phyloP scores from a whole-genome alignment of 2,888 invertebrate genomes.

The Mycalesis mineus region DNA sequence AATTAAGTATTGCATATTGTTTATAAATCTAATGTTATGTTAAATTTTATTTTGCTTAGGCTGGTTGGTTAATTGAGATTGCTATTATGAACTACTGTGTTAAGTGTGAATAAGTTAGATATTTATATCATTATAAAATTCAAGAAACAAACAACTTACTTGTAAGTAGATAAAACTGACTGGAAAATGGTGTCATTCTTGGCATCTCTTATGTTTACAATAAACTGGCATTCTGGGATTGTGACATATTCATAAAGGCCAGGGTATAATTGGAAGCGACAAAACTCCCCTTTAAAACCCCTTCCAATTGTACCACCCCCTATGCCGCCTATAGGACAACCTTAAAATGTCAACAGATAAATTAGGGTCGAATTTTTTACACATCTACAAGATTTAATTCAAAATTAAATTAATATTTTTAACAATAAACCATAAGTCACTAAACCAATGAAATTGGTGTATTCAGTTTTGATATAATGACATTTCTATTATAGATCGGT shows the following conservation, averaged over 20 bases:
- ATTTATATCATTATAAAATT: not conserved
- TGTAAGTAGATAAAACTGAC: constrained; percentile 86
- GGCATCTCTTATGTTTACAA: constrained; percentile 87
- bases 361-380: not conserved
- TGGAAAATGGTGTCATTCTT: constrained; percentile 85
- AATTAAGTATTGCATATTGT: too few species aligned
- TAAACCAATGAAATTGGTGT: too few species aligned
- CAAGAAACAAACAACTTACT: constrained; percentile 67
- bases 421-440: too few species aligned
- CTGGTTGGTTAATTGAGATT: too few species aligned
- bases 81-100: too few species aligned
- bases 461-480: too few species aligned
- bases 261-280: constrained; percentile 92
- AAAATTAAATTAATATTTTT: too few species aligned
- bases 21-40: too few species aligned
- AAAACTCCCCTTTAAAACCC: constrained; percentile 95
- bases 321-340: constrained; percentile 78
- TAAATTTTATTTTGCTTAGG: too few species aligned
- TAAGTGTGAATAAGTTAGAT: too few species aligned
- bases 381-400: too few species aligned
- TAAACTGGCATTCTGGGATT: constrained; percentile 92
- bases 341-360: constrained; percentile 55
- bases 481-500: too few species aligned
- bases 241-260: constrained; percentile 92
- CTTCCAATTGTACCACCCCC: constrained; percentile 87